These are phyloP conservation scores for Meda fulgida DNA, from an alignment of 2,797 vertebrate genomes.

Conservation along the genomic window DNA sequence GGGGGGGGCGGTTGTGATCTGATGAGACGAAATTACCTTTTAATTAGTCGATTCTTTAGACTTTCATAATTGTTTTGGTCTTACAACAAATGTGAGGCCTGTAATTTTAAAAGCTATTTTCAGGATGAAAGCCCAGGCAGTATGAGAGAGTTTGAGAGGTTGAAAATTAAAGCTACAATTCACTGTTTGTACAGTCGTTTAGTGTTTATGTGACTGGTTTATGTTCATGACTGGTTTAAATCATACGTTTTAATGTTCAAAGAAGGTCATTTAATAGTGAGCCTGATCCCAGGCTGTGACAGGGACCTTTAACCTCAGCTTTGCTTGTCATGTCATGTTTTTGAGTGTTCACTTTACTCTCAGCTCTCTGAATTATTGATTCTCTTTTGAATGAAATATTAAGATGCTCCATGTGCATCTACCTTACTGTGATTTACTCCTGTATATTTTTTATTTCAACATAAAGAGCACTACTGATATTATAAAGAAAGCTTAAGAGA, in stretches of 20 bases:
- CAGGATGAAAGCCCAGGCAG: constrained; percentile 59
- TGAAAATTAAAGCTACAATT: constrained; percentile 39
- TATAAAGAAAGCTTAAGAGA: background rate
- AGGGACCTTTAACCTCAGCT: constrained; percentile 27
- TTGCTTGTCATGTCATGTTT: background rate
- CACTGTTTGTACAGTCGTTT: constrained; percentile 42
- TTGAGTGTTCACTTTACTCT: constrained; percentile 24
- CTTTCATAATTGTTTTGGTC: constrained; percentile 90
- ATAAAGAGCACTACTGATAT: background rate
- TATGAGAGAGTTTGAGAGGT: constrained; percentile 73
- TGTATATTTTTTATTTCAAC: background rate
- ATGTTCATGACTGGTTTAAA: constrained; percentile 33
- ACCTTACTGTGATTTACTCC: background rate
- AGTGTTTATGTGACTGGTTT: constrained; percentile 60
- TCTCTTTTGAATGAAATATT: constrained; percentile 35
- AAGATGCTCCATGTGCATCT: constrained; percentile 22
- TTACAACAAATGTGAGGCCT: constrained; percentile 80
- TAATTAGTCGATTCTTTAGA: constrained; percentile 87
- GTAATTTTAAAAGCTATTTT: constrained; percentile 84
- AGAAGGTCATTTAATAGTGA: background rate
- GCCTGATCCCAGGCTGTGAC: background rate
- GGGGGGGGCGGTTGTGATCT: constrained; percentile 80
- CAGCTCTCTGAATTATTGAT: constrained; percentile 52
- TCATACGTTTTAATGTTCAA: background rate
- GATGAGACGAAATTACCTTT: constrained; percentile 89